Conservation (phyloP, 1,140 invertebrate genomes). For the Pogonus chalceus region DNA sequence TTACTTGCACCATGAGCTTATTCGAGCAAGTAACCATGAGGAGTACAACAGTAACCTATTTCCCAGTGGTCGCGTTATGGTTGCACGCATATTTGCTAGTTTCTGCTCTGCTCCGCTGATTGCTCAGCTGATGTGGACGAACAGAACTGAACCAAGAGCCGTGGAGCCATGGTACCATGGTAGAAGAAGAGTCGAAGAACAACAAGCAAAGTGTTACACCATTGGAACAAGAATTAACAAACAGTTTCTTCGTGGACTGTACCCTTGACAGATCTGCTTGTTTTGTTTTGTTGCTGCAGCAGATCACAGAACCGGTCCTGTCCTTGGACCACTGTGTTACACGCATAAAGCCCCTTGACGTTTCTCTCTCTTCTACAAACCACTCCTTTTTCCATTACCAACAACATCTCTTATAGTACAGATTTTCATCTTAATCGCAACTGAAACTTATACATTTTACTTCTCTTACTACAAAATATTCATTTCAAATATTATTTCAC, state of each 20-base stretch:
- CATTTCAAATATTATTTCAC: too few relatives aligned
- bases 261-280: constrained; percentile 2
- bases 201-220: too few relatives aligned
- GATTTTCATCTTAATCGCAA: too few relatives aligned
- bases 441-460: too few relatives aligned
- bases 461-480: too few relatives aligned
- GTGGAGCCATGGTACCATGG: too few relatives aligned
- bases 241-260: background rate
- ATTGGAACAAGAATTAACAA: too few relatives aligned
- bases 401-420: too few relatives aligned
- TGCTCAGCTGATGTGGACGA: background rate
- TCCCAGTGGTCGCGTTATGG: too few relatives aligned
- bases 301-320: background rate
- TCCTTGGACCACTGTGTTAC: constrained; percentile 4
- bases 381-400: background rate
- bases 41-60: constrained; percentile 3
- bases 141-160: too few relatives aligned
- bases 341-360: background rate
- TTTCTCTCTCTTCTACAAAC: background rate
- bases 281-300: constrained; percentile 1
- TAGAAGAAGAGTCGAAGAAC: too few relatives aligned
- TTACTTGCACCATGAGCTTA: too few relatives aligned
- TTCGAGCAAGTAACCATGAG: background rate
- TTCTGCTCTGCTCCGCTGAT: background rate
- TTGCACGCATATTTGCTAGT: background rate